Evolutionary conservation across 2,888 invertebrate genomes (phyloP), one percentile per base, ranked within the genome.

Genomic region (Eristalis pertinax): DNA sequence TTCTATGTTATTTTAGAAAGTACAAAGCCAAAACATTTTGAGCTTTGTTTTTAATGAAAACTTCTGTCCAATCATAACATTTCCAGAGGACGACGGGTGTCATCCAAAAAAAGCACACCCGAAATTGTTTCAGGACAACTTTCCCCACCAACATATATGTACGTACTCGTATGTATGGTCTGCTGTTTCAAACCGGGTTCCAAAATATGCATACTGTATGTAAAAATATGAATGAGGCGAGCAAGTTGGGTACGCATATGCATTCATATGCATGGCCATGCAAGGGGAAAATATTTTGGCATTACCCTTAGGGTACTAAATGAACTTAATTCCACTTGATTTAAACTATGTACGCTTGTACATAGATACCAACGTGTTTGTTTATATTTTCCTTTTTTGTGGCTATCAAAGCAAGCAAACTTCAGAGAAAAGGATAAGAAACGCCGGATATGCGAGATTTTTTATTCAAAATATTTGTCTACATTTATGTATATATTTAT

Each of bases 21-120:
- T 50, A 77, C 69, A 70, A 70, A 77, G 63, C 69, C 77, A 69
- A 62, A 77, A 62, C 22, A 70, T 63, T 69, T 69, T 50, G 63
- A 77, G 63, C 69, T 50, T 63, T 35, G 69, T 38, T 69, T 77
- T 69, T 77, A 77, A 77, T 77, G 69, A 77, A 77, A 77, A 76
- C 77, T 69, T 56, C 50, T 63, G 50, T 63, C 56, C 35, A 63
- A 50, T 50, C 50, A 50, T 50, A 50, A 19, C 50, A 50, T 50
- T 50, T 50, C 50, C 50, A 50, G 19, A 1, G 50, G 50, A 50
- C 50, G 50, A 50, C 50, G 50, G 50, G 7, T 50, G 50, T 50
- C 50, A 50, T 50, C 50, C 50, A 19, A 50, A 50, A 50, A 50
- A n/a, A 19, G 8, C 19, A 19, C 19, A 50, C 50, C 50, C 50